Evolutionary conservation across 2,797 vertebrate species (phyloP).

Genomic region (Clarias platycephalus): DNA sequence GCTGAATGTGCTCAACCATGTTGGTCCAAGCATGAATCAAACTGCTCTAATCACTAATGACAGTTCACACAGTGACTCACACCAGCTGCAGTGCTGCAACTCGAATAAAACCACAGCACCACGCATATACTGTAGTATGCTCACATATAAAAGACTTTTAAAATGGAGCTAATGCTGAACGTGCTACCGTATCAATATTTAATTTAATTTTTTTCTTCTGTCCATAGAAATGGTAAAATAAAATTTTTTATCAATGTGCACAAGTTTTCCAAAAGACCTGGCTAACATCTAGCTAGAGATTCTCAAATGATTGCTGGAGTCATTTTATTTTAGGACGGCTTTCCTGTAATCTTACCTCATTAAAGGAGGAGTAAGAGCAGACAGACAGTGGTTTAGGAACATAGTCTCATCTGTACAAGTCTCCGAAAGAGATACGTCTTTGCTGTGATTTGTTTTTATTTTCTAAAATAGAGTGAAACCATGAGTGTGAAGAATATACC

Average conservation of each 20-base stretch:
- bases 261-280: background rate
- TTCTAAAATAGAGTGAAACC: background rate
- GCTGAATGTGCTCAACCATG: conserved; percentile 37
- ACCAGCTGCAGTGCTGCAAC: conserved; percentile 38
- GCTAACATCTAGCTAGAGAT: background rate
- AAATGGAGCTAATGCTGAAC: background rate
- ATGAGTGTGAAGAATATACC: background rate
- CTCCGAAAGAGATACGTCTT: background rate
- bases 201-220: background rate
- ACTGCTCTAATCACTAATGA: conserved; percentile 50
- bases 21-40: conserved; percentile 50
- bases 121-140: conserved; percentile 12
- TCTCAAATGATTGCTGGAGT: background rate
- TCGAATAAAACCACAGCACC: conserved; percentile 31
- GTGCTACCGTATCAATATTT: too few relatives aligned
- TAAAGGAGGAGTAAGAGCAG: background rate
- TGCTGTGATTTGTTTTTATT: background rate
- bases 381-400: background rate
- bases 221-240: conserved; percentile 4
- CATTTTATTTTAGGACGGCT: background rate
- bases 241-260: background rate
- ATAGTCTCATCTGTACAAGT: background rate
- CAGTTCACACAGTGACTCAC: conserved; percentile 54
- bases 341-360: background rate
- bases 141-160: conserved; percentile 3